These are phyloP conservation scores for Platichthys flesus DNA, from an alignment of 2,113 vertebrate genomes.

Conservation along the genomic window DNA sequence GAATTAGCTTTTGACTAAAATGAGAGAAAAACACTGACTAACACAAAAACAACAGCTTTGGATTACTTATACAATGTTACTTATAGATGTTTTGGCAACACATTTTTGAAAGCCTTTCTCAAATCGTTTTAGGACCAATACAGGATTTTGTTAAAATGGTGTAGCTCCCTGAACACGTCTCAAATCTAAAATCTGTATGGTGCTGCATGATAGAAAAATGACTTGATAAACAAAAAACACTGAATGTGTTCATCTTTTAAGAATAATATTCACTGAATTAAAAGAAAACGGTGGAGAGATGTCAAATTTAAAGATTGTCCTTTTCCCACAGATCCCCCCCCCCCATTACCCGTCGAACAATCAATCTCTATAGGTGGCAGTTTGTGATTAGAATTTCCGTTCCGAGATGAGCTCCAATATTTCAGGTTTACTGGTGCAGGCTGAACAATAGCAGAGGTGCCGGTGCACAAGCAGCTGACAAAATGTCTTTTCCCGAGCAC, in stretches of 20 bases:
- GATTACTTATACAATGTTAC: background rate
- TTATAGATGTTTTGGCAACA: too few species aligned
- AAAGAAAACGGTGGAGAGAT: background rate
- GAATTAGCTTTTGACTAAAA: background rate
- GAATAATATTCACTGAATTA: background rate
- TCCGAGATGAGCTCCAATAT: background rate
- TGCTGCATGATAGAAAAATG: background rate
- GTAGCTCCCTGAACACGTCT: background rate
- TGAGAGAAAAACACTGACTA: background rate
- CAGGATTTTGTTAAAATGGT: too few species aligned
- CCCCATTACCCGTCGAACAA: too few species aligned
- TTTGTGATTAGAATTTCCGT: too few species aligned
- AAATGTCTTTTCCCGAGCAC: conserved; percentile 84
- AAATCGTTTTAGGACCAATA: too few species aligned
- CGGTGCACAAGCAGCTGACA: conserved; percentile 79
- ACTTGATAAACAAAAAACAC: background rate
- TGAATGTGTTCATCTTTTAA: background rate
- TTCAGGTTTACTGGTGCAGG: background rate
- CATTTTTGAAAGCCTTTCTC: too few species aligned
- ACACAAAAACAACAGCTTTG: background rate
- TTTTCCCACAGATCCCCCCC: too few species aligned
- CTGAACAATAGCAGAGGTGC: conserved; percentile 34
- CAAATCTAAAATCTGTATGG: background rate
- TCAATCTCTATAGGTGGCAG: too few species aligned
- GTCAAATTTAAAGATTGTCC: too few species aligned